phyloP scores from a whole-genome alignment of 2,888 invertebrate species.

The Tricholauxania praeusta region DNA sequence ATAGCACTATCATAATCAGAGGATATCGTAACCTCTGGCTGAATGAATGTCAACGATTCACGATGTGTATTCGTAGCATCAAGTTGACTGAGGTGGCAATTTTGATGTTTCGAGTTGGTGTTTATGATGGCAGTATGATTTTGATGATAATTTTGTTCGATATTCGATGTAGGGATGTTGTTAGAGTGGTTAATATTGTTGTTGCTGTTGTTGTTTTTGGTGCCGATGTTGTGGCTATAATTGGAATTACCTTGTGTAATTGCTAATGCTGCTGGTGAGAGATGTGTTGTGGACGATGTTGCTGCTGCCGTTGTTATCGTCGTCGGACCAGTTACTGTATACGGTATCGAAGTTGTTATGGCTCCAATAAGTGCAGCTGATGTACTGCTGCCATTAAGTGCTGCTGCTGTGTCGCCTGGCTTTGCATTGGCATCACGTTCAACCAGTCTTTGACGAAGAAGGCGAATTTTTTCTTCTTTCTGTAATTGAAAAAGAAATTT shows the following conservation, averaged over 20 bases:
- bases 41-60: slow-evolving; percentile 71
- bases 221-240: slow-evolving; percentile 33
- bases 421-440: slow-evolving; percentile 78
- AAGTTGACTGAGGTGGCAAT: background rate
- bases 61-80: slow-evolving; percentile 24
- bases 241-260: slow-evolving; percentile 72
- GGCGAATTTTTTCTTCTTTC: slow-evolving; percentile 91
- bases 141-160: background rate
- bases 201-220: slow-evolving; percentile 29
- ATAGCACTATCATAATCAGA: slow-evolving; percentile 76
- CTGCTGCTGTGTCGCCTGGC: slow-evolving; percentile 54
- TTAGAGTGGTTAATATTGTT: background rate
- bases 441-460: slow-evolving; percentile 82
- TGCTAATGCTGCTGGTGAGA: slow-evolving; percentile 77
- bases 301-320: slow-evolving; percentile 34
- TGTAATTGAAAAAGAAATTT: slow-evolving; percentile 63
- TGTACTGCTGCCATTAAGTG: slow-evolving; percentile 58
- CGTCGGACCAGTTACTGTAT: slow-evolving; percentile 32
- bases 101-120: background rate
- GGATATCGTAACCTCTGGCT: slow-evolving; percentile 79
- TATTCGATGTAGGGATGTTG: background rate
- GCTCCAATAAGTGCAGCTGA: slow-evolving; percentile 55
- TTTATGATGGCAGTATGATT: background rate
- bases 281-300: slow-evolving; percentile 54
- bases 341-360: slow-evolving; percentile 36